A percentile compares a stretch with the other conserved stretches of the same genome.
Evolutionary conservation across 2,888 invertebrate genomes (phyloP).

Genomic region (Drosophila mimetica): DNA sequence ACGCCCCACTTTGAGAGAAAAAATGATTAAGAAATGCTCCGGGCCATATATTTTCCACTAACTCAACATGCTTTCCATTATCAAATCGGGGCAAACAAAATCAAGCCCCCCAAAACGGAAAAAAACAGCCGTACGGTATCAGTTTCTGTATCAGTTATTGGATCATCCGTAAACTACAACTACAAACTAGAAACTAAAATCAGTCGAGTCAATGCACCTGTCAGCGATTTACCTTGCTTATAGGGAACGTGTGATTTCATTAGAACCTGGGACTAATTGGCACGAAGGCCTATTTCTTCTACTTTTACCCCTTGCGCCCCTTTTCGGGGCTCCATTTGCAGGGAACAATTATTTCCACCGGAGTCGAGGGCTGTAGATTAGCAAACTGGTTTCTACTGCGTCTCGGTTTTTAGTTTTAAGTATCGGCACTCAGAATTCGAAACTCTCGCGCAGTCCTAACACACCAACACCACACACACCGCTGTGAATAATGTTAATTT

Average conservation of each 20-base stretch:
- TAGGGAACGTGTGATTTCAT: slow-evolving; percentile 15
- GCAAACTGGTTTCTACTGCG: slow-evolving; percentile 50
- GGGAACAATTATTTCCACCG: slow-evolving; percentile 24
- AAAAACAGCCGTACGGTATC: slow-evolving; percentile 12
- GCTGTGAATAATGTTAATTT: slow-evolving; percentile 42
- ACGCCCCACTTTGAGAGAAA: slow-evolving; percentile 8
- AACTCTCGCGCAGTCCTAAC: slow-evolving; percentile 17
- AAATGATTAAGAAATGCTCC: slow-evolving; percentile 13
- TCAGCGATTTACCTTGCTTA: neutral
- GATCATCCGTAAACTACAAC: slow-evolving; percentile 25
- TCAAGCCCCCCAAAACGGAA: slow-evolving; percentile 6
- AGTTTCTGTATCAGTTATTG: slow-evolving; percentile 15
- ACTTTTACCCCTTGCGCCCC: neutral
- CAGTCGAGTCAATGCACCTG: slow-evolving; percentile 41
- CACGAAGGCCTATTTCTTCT: slow-evolving; percentile 6
- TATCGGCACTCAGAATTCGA: slow-evolving; percentile 6
- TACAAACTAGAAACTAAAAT: slow-evolving; percentile 1
- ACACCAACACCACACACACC: slow-evolving; percentile 8
- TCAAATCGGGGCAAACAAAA: slow-evolving; percentile 24
- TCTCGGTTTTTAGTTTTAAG: neutral
- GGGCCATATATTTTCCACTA: neutral
- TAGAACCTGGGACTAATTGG: slow-evolving; percentile 19
- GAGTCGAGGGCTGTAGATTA: slow-evolving; percentile 32
- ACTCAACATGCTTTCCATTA: slow-evolving; percentile 7
- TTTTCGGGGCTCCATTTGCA: neutral